phyloP scores from a whole-genome alignment of 1,140 invertebrate genomes.

The Pseudomyrmex sp. region DNA sequence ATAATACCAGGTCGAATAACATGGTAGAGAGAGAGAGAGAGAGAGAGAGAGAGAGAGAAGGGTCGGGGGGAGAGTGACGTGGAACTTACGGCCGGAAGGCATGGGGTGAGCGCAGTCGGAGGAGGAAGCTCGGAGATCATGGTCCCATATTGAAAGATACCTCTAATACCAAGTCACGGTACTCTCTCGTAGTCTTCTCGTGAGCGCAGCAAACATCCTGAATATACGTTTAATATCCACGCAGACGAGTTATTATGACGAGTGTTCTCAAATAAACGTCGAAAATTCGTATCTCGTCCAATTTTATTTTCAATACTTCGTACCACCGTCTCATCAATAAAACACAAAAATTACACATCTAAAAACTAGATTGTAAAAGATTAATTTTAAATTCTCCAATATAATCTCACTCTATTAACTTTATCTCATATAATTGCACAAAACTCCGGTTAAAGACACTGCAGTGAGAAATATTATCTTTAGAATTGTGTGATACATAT shows the following conservation, averaged over 20 bases:
- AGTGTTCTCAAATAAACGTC: slow-evolving; percentile 28
- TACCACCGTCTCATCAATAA: background rate
- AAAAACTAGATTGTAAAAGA: background rate
- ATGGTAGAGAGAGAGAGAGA: slow-evolving; percentile 4
- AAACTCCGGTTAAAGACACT: no score
- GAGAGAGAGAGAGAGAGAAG: no score
- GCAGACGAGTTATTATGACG: slow-evolving; percentile 64
- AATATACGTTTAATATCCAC: slow-evolving; percentile 74
- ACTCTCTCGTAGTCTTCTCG: slow-evolving; percentile 33
- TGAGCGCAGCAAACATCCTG: slow-evolving; percentile 64
- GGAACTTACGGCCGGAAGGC: slow-evolving; percentile 1
- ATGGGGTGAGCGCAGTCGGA: background rate
- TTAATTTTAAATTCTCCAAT: slow-evolving; percentile 8
- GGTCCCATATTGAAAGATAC: slow-evolving; percentile 73
- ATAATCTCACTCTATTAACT: background rate
- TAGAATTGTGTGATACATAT: background rate
- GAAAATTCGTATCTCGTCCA: background rate
- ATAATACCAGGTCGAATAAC: slow-evolving; percentile 69
- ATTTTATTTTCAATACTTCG: slow-evolving; percentile 7
- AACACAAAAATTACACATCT: background rate
- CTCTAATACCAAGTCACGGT: slow-evolving; percentile 71
- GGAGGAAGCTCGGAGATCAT: slow-evolving; percentile 45
- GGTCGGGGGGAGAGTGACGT: slow-evolving; percentile 35
- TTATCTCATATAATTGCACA: no score
- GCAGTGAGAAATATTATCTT: background rate